phyloP scores from a whole-genome alignment of 2,113 vertebrate species.

The Brachirus orientalis region DNA sequence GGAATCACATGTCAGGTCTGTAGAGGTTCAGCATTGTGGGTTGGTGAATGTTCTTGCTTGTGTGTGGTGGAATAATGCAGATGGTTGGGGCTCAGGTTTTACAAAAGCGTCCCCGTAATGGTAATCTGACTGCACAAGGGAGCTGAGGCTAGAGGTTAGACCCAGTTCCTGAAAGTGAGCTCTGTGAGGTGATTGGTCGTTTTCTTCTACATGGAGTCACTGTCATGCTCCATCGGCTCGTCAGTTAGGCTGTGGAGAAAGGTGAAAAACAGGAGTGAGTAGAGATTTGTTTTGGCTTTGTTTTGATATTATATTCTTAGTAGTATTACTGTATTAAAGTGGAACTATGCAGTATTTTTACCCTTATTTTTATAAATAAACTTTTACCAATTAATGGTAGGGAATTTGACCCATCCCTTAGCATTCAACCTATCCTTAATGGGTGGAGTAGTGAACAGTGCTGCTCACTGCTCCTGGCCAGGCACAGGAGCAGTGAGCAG shows the following conservation, averaged over 20 bases:
- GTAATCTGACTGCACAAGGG: constrained; percentile 45
- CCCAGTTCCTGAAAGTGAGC: constrained; percentile 39
- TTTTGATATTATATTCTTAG: too few species aligned
- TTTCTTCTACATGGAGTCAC: constrained; percentile 71
- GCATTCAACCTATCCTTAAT: too few species aligned
- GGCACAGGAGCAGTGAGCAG: too few species aligned
- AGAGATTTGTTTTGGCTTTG: not conserved
- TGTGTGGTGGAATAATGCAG: constrained; percentile 54
- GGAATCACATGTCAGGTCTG: constrained; percentile 31
- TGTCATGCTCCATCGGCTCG: constrained; percentile 82
- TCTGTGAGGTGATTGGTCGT: constrained; percentile 46
- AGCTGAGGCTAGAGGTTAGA: constrained; percentile 27
- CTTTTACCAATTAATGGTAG: too few species aligned
- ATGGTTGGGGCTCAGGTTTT: constrained; percentile 50
- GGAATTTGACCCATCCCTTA: too few species aligned
- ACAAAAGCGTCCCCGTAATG: constrained; percentile 38
- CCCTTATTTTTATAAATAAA: too few species aligned
- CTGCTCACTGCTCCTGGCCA: too few species aligned
- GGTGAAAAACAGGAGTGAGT: constrained; percentile 11
- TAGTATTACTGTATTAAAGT: too few species aligned
- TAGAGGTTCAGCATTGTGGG: constrained; percentile 43
- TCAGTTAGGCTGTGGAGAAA: constrained; percentile 63
- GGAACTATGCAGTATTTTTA: too few species aligned
- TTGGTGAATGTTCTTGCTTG: constrained; percentile 19
- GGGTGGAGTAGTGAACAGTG: too few species aligned